Evolutionary conservation across 2,888 invertebrate species (phyloP).

Genomic region (Punctoribates punctum): DNA sequence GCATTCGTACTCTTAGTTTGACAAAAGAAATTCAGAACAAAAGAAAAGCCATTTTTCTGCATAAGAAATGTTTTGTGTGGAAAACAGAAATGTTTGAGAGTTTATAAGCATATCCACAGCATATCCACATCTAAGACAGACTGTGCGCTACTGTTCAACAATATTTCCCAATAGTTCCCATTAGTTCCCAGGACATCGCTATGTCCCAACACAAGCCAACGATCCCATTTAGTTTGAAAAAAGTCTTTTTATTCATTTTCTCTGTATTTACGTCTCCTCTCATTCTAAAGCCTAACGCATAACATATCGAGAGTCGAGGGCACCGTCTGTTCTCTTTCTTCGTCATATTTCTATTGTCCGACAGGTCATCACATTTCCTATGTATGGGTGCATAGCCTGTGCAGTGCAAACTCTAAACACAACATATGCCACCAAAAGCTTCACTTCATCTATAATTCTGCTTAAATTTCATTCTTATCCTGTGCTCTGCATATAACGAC

Average conservation of each 20-base stretch:
- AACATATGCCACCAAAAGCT: slow-evolving; percentile 33
- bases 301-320: slow-evolving; percentile 28
- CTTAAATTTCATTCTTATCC: not conserved
- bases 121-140: slow-evolving; percentile 21
- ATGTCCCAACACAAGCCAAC: slow-evolving; percentile 20
- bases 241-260: slow-evolving; percentile 33
- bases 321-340: slow-evolving; percentile 37
- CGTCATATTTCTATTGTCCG: slow-evolving; percentile 34
- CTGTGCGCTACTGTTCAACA: not conserved
- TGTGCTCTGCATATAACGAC: not conserved
- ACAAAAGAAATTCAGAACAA: slow-evolving; percentile 33
- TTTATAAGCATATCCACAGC: slow-evolving; percentile 23
- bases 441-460: not conserved
- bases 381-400: slow-evolving; percentile 27
- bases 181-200: not conserved
- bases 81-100: slow-evolving; percentile 12
- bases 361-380: slow-evolving; percentile 38
- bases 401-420: not conserved
- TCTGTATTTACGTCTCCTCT: slow-evolving; percentile 32
- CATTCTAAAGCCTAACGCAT: slow-evolving; percentile 20
- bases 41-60: slow-evolving; percentile 30
- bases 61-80: slow-evolving; percentile 4
- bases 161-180: slow-evolving; percentile 22
- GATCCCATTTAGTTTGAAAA: slow-evolving; percentile 21
- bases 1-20: slow-evolving; percentile 18